Evolutionary conservation across 2,797 vertebrate genomes (phyloP).

Genomic region (Poecilia wingei): DNA sequence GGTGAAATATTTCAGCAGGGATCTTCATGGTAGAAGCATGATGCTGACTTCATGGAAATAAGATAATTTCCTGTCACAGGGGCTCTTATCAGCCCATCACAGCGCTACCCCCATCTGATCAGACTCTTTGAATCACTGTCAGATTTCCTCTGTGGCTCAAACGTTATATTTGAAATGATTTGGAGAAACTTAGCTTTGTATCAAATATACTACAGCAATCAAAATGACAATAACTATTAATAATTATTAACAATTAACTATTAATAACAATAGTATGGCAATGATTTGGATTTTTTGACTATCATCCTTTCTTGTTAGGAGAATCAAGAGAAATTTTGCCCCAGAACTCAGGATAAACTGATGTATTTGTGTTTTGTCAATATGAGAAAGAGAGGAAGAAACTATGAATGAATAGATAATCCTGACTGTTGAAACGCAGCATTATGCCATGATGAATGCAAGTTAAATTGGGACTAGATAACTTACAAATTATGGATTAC

Average conservation of each 20-base stretch:
- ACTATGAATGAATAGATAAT: constrained; percentile 41
- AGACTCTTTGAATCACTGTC: constrained; percentile 47
- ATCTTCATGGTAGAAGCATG: constrained; percentile 41
- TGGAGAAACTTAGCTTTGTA: constrained; percentile 26
- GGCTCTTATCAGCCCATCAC: constrained; percentile 60
- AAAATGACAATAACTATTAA: constrained; percentile 8
- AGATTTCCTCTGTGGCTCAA: constrained; percentile 41
- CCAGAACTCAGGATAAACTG: constrained; percentile 48
- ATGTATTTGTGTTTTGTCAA: constrained; percentile 27
- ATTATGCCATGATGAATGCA: constrained; percentile 43
- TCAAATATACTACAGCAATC: constrained; percentile 22
- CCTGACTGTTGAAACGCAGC: constrained; percentile 41
- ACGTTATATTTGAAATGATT: constrained; percentile 50
- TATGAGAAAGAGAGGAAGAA: constrained; percentile 11
- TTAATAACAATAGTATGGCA: constrained; percentile 35
- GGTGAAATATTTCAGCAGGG: constrained; percentile 23
- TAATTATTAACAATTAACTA: constrained; percentile 17
- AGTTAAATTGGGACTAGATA: constrained; percentile 45
- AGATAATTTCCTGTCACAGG: constrained; percentile 62
- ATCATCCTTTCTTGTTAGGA: constrained; percentile 48
- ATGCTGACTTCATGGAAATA: constrained; percentile 49
- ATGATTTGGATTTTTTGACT: constrained; percentile 51
- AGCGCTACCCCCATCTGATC: constrained; percentile 4
- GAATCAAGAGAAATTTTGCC: constrained; percentile 42
- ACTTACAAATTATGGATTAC: constrained; percentile 56